phyloP scores from a whole-genome alignment of 2,113 vertebrate species.

The Cyanocitta stelleri region DNA sequence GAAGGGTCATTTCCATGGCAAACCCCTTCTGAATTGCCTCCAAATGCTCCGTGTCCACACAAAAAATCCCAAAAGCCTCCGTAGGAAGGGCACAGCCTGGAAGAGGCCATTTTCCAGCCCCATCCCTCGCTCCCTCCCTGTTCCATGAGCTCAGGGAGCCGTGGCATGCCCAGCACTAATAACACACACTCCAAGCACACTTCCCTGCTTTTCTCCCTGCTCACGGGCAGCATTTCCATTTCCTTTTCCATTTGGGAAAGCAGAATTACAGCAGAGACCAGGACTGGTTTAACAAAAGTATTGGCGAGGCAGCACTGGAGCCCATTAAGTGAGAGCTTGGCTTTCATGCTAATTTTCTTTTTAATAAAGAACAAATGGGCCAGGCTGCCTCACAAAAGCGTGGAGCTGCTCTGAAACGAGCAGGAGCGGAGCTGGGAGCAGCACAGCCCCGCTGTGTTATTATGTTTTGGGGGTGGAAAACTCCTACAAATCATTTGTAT shows the following conservation, averaged over 20 bases:
- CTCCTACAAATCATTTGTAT: conserved; percentile 44
- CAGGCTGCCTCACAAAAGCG: neutral
- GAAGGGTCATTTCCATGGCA: neutral
- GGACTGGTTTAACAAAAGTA: neutral
- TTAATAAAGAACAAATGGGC: conserved; percentile 53
- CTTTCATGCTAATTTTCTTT: conserved; percentile 51
- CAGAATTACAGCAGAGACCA: neutral
- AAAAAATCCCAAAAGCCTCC: neutral
- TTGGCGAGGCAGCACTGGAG: neutral
- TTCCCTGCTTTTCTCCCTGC: neutral
- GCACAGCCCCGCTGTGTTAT: conserved; percentile 38
- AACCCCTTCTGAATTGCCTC: neutral
- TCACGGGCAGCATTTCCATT: neutral
- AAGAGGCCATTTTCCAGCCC: neutral
- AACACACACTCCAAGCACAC: neutral
- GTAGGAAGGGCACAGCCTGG: rapidly evolving
- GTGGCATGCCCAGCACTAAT: neutral
- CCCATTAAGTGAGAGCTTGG: neutral
- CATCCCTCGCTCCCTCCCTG: neutral
- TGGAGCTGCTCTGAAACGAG: neutral
- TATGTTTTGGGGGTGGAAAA: conserved; percentile 26
- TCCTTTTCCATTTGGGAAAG: neutral
- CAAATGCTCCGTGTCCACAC: neutral
- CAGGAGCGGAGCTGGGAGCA: neutral
- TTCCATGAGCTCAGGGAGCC: neutral